Base-by-base conservation (phyloP, 2,888 invertebrate genomes). In the Eupithecia exiguata region DNA sequence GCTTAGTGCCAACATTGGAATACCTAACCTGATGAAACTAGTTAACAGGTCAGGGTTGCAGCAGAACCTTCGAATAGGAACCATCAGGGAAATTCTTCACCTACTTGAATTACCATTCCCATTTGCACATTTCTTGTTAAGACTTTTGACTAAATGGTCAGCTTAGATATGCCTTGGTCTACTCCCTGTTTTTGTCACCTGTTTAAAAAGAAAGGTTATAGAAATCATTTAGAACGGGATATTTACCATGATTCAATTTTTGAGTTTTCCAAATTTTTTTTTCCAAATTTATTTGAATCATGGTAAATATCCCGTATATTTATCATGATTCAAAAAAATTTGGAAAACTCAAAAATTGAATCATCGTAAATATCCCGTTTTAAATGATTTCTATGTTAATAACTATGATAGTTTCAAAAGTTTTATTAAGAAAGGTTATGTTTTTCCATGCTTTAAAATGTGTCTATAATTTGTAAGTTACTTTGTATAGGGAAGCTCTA, bases 1-100 rank as follows among this genome's bases (percentile, higher is more conserved):
- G 46, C 16, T 53, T 49, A 69, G 58, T 77, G 77, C 77, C 74
- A 77, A 77, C 74, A 71, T 66, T n/a, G 62, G 49, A 71, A 66
- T 72, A 72, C 67, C 69, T 66, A 72, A 70, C 46, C 70, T 72
- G 73, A 76, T 72, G 62, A 72, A 78, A 65, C 65, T 77, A 40
- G 77, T 70, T 77, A 70, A 69, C 75, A 43, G 78, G 80, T 79
- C 80, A 80, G 76, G 79, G 79, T 69, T 77, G 70, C 53, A 53
- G 70, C 70, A 40, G 2, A 73, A 36, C 73, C 70, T 73, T 71
- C 72, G 40, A 58, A 18, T 53, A 65, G 68, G 65, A 75, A 58
- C 72, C 67, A 68, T 72, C 63, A 43, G 25, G 16, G 35, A 66
- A 49, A 25, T 35, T 43, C 2, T 63, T 46, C n/a, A n/a, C n/a